These are phyloP conservation scores for Platalea minor DNA, from an alignment of 2,797 vertebrate species.

Conservation along the genomic window DNA sequence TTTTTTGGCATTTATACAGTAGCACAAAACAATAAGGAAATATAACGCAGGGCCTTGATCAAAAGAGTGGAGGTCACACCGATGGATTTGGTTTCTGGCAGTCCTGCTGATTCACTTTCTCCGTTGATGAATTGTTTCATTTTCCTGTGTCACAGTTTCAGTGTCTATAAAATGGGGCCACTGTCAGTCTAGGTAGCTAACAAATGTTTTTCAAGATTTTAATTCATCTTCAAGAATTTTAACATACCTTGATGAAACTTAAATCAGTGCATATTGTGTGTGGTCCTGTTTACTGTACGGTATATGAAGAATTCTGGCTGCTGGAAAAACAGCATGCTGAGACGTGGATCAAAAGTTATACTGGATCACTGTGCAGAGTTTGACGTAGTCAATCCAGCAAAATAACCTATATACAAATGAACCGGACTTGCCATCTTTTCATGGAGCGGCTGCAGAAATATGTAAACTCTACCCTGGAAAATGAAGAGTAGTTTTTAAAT, in stretches of 20 bases:
- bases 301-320: neutral
- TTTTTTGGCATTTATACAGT: neutral
- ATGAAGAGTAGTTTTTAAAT: neutral
- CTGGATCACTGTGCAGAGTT: neutral
- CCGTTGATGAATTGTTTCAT: neutral
- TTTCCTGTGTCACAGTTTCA: neutral
- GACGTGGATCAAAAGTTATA: neutral
- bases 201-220: neutral
- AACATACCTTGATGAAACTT: neutral
- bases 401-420: neutral
- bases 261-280: neutral
- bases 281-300: neutral
- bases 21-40: neutral
- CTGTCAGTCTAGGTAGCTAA: neutral
- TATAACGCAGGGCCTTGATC: neutral
- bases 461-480: neutral
- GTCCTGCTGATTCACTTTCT: neutral
- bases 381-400: neutral
- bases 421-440: neutral
- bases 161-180: neutral
- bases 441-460: neutral
- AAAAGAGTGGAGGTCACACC: neutral
- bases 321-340: neutral
- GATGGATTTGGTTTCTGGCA: neutral
- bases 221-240: neutral